A percentile compares a stretch with the other conserved stretches of the same genome.
Conservation (phyloP, 2,113 vertebrate genomes). For the Perca fluviatilis region DNA sequence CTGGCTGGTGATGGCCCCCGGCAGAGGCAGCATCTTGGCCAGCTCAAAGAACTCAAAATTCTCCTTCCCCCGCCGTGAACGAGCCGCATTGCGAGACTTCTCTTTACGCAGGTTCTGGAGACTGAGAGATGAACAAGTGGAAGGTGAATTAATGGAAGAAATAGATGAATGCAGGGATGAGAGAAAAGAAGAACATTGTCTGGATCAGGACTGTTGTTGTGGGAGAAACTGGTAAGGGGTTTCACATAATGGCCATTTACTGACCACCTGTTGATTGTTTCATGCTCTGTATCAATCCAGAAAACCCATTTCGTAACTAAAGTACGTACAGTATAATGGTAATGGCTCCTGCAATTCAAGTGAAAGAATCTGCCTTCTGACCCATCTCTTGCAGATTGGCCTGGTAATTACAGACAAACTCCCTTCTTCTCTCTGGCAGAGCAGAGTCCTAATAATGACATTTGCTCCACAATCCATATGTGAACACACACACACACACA, state of each 20-base stretch:
- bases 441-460: slow-evolving; percentile 76
- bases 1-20: slow-evolving; percentile 93
- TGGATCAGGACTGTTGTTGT: slow-evolving; percentile 16
- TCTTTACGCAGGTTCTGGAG: slow-evolving; percentile 93
- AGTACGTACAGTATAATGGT: slow-evolving; percentile 33
- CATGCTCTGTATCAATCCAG: slow-evolving; percentile 48
- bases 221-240: slow-evolving; percentile 18
- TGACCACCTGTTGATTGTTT: slow-evolving; percentile 71
- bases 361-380: slow-evolving; percentile 74
- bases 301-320: slow-evolving; percentile 72
- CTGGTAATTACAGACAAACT: slow-evolving; percentile 78
- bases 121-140: slow-evolving; percentile 71
- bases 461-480: slow-evolving; percentile 80
- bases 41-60: slow-evolving; percentile 95
- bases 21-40: slow-evolving; percentile 92
- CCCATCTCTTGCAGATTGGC: slow-evolving; percentile 63
- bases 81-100: slow-evolving; percentile 93
- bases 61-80: slow-evolving; percentile 92
- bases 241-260: slow-evolving; percentile 52
- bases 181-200: slow-evolving; percentile 21
- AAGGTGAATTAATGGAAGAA: slow-evolving; percentile 16
- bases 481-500: slow-evolving; percentile 42
- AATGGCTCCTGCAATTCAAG: slow-evolving; percentile 64
- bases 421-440: slow-evolving; percentile 65
- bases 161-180: slow-evolving; percentile 7